phyloP scores from a whole-genome alignment of 2,797 vertebrate species.

The Catharus ustulatus region DNA sequence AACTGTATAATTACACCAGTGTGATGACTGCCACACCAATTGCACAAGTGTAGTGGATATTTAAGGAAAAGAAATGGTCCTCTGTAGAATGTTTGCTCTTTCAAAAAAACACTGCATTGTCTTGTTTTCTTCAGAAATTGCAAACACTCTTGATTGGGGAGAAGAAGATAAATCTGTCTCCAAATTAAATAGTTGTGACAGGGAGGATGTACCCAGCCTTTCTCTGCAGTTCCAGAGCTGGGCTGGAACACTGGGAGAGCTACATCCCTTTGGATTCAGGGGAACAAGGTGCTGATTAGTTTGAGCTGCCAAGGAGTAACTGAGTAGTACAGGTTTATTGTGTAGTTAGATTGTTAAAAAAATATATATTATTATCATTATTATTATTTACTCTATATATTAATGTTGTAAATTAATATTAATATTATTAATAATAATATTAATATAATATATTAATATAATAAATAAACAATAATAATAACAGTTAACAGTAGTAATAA shows the following conservation, averaged over 20 bases:
- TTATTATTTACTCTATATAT: too few species aligned
- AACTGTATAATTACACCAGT: not conserved
- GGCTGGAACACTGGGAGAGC: not conserved
- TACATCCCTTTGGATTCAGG: accelerated
- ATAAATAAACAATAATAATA: not conserved
- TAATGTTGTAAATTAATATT: too few species aligned
- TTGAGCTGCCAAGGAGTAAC: not conserved
- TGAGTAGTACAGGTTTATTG: not conserved
- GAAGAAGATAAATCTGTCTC: not conserved
- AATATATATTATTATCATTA: too few species aligned
- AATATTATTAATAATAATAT: too few species aligned
- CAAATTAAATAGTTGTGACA: not conserved
- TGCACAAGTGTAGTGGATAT: not conserved
- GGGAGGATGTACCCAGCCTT: not conserved
- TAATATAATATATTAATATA: too few species aligned
- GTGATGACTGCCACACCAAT: not conserved
- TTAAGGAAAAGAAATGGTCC: not conserved
- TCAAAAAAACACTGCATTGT: not conserved
- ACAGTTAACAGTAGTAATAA: not conserved
- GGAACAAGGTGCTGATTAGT: not conserved
- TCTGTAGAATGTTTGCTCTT: not conserved
- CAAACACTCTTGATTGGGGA: not conserved
- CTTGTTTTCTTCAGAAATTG: not conserved
- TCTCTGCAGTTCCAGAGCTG: not conserved
- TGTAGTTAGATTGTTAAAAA: not conserved